Percentiles rank a stretch among this genome's conserved stretches.
These are phyloP conservation scores for Varanus salvator DNA, from an alignment of 2,113 vertebrate species.

Conservation along the genomic window DNA sequence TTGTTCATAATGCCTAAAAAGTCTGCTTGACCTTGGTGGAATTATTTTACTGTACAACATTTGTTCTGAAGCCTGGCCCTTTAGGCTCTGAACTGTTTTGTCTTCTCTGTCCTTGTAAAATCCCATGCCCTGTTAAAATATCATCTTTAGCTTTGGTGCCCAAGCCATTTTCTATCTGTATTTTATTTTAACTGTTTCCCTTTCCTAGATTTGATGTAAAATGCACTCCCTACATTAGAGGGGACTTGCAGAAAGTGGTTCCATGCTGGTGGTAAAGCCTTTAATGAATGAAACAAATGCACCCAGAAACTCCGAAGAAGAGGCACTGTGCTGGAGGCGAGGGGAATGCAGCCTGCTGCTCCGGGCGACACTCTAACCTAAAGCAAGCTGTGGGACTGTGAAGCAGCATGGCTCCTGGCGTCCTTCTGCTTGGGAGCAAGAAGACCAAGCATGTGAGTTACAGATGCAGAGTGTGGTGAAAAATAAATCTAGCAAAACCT, in stretches of 20 bases:
- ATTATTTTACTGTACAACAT: background rate
- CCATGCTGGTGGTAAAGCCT: conserved; percentile 40
- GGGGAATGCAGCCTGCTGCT: background rate
- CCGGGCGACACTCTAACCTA: background rate
- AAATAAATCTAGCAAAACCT: background rate
- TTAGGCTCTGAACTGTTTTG: background rate
- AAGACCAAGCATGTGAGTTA: conserved; percentile 45
- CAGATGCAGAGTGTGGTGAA: conserved; percentile 54
- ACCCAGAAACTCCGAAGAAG: conserved; percentile 6
- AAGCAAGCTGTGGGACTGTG: conserved; percentile 18
- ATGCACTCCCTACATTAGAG: conserved; percentile 29
- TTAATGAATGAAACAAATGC: conserved; percentile 42
- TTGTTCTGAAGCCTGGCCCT: background rate
- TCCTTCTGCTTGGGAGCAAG: conserved; percentile 55
- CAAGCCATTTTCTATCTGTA: background rate
- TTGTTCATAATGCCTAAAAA: background rate
- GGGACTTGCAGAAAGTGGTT: conserved; percentile 30
- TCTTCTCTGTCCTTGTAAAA: background rate
- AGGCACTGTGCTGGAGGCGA: background rate
- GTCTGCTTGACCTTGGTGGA: background rate
- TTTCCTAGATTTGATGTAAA: conserved; percentile 41
- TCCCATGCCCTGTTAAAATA: conserved; percentile 9
- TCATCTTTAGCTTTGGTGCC: background rate
- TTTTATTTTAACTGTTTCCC: background rate
- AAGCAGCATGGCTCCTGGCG: conserved; percentile 11